Evolutionary conservation across 2,113 vertebrate species (phyloP), one percentile per base, ranked within the genome.

Genomic region (Vulpes ferrilata): DNA sequence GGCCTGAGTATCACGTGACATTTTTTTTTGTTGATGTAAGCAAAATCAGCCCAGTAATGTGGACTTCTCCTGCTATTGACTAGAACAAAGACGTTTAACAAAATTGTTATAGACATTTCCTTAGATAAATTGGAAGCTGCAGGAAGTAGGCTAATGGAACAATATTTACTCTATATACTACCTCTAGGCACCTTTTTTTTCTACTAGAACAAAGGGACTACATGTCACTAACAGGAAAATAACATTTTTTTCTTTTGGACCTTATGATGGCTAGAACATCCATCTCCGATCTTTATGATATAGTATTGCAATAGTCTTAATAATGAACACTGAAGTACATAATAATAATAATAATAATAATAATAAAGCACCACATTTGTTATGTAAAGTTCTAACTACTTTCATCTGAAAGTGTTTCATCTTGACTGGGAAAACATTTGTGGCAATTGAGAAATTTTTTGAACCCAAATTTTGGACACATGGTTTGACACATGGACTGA

Each of bases 1-100:
- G 99, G 99, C 99, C 99, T 99, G 99, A 99, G 99, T 98, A 99
- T 99, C 99, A 98, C 98, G 97, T 98, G 98, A 99, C 98, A 98
- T 98, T 98, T 99, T 98, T 98, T 98, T 98, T 98, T 97, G 97
- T 98, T 97, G 98, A 98, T 98, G 98, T 88, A 98, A 99, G 98
- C 98, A 99, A 98, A 99, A 98, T 97, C 98, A 98, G 98, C 98
- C 98, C 98, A 98, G 85, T 91, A 92, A 98, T 43, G 93, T 98
- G 99, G 98, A 98, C 98, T 80, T 98, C 97, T 99, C 96, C 97
- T 98, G 98, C 98, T 97, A 98, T 62, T 98, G 97, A 98, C 98
- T 98, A 98, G 78, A 98, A 98, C 69, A 97, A 98, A 98, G 97
- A 98, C 98, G 98, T 98, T 94, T 97, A 92, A 98, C 98, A 98